Base-by-base conservation (phyloP, 2,888 invertebrate species). In the Drosophila anceps region DNA sequence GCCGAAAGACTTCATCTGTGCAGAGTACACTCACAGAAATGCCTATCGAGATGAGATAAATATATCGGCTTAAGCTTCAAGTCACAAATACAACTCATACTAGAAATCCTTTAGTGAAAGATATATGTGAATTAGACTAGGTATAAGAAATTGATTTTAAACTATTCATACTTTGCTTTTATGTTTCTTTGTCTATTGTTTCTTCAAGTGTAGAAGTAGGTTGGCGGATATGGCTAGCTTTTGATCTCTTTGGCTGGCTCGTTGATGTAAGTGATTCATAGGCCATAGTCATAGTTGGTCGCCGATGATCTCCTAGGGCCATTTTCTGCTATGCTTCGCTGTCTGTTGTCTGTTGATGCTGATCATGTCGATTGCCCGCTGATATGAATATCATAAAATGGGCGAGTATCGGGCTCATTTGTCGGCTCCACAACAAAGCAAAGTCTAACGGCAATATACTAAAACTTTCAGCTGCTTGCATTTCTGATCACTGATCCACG, bases 391-490 rank as follows among this genome's bases (percentile, higher is more conserved):
- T 72, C 18, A 33, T 33, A 54, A 86, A 82, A 81, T 74, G 83
- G 80, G 76, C 81, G 78, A 75, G 70, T 72, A 78, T 75, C 73
- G 75, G 69, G 68, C 84, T 80, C 64, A 81, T 82, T 86, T 77
- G 89, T 71, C 86, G 86, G 89, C 89, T 76, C 59, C 50, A 87
- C 83, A 80, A 89, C 86, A 87, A 87, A 87, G 81, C 54, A 20
- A 79, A 71, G 73, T 78, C 89, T 89, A 88, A 87, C 89, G 86
- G 86, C 89, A 84, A 86, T 69, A 62, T 70, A 53, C 46, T 31
- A 57, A 33, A 66, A 41, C 60, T 60, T 66, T 66, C 63, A 71
- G 62, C 74, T 71, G 62, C 65, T 44, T 51, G 41, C 53, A 54
- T 33, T 33, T 8, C 50, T 9, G 66, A 75, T 76, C 76, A n/a